Percentiles rank a stretch among this genome's conserved stretches.
Conservation (phyloP, 2,797 vertebrate species). For the Valencia hispanica region DNA sequence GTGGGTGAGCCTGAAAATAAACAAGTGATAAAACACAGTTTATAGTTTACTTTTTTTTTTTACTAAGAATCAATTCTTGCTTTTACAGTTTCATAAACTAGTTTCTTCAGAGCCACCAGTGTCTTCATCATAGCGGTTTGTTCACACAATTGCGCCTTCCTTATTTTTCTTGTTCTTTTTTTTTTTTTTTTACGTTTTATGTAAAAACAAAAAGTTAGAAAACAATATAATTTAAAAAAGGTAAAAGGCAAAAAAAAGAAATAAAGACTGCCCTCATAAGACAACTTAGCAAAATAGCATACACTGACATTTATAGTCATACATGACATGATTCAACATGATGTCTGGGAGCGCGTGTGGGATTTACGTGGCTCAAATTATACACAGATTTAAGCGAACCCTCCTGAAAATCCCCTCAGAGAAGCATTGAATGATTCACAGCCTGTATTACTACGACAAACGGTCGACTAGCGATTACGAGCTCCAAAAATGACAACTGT, state of each 20-base stretch:
- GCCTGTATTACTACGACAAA: conserved; percentile 56
- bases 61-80: conserved; percentile 9
- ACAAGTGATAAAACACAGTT: conserved; percentile 52
- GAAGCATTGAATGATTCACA: conserved; percentile 53
- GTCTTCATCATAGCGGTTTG: not conserved
- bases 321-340: conserved; percentile 48
- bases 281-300: conserved; percentile 19
- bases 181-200: too few relatives aligned
- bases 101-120: not conserved
- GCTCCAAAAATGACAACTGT: conserved; percentile 32
- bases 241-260: too few relatives aligned
- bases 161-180: too few relatives aligned
- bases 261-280: not conserved
- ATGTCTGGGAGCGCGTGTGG: conserved; percentile 47
- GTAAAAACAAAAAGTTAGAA: too few relatives aligned
- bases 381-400: conserved; percentile 32
- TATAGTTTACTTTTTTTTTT: conserved; percentile 18
- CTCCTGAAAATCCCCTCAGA: conserved; percentile 27
- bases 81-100: conserved; percentile 18
- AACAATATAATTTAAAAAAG: too few relatives aligned
- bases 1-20: conserved; percentile 49
- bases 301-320: conserved; percentile 46
- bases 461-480: conserved; percentile 8
- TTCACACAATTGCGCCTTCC: not conserved
- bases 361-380: conserved; percentile 67